Percentiles rank a stretch among this genome's conserved stretches.
These are phyloP conservation scores for Nettapus auritus DNA, from an alignment of 2,113 vertebrate species.

Conservation along the genomic window DNA sequence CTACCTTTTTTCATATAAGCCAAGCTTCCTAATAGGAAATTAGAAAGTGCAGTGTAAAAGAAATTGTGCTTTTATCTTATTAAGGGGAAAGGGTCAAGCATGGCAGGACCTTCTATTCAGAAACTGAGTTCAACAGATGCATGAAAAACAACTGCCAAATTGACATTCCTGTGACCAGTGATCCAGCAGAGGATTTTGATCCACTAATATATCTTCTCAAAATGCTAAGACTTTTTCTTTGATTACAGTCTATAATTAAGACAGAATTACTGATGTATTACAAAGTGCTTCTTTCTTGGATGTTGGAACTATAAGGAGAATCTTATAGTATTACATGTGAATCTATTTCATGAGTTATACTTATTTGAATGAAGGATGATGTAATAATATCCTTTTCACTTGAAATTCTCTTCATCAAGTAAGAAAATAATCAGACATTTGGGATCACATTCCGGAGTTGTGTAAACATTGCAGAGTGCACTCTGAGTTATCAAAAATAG, in stretches of 20 bases:
- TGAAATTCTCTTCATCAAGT: neutral
- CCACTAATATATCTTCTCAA: neutral
- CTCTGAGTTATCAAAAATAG: neutral
- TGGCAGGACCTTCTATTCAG: slow-evolving; percentile 9
- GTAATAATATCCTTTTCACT: neutral
- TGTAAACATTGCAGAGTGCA: neutral
- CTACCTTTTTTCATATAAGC: neutral
- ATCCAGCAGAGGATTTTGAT: slow-evolving; percentile 42
- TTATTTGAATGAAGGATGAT: neutral
- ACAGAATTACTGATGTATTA: slow-evolving; percentile 20
- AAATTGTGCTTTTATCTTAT: slow-evolving; percentile 8
- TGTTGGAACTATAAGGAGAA: neutral
- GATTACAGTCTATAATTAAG: neutral
- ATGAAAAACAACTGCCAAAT: slow-evolving; percentile 32
- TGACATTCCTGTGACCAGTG: slow-evolving; percentile 24
- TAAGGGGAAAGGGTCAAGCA: slow-evolving; percentile 34
- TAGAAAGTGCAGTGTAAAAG: neutral
- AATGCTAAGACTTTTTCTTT: slow-evolving; percentile 53
- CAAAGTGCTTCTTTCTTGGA: neutral
- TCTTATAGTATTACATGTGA: neutral
- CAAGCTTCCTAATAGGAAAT: slow-evolving; percentile 5
- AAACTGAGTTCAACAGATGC: neutral
- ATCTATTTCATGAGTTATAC: neutral
- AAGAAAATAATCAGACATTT: neutral
- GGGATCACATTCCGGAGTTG: neutral